Evolutionary conservation across 2,113 vertebrate genomes (phyloP).

Genomic region (Pao palembangensis): DNA sequence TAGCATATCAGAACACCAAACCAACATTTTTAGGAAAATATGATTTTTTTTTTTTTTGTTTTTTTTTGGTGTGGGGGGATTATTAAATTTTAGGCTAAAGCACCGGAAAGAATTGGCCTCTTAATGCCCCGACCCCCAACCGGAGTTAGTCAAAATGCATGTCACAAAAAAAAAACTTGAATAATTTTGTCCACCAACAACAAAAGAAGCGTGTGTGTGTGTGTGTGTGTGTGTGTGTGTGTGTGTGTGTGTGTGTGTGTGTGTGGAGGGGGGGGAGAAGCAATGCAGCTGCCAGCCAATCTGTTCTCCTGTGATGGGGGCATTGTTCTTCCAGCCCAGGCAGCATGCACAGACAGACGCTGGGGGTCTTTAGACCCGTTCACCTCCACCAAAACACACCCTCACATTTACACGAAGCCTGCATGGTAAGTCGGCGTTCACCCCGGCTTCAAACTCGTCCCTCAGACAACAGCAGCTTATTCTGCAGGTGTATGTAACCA

Average conservation of each 20-base stretch:
- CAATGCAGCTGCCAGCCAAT: slow-evolving; percentile 94
- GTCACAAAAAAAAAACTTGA: slow-evolving; percentile 81
- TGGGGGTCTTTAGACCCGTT: slow-evolving; percentile 67
- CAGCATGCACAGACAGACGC: slow-evolving; percentile 80
- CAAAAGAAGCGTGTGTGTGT: slow-evolving; percentile 53
- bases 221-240: slow-evolving; percentile 59
- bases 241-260: slow-evolving; percentile 25
- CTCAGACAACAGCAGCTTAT: too few species aligned
- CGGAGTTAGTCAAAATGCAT: slow-evolving; percentile 82
- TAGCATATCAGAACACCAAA: too few species aligned
- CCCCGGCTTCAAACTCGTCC: slow-evolving; percentile 24
- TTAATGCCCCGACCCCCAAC: slow-evolving; percentile 67
- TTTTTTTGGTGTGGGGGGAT: background rate
- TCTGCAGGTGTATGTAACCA: too few species aligned
- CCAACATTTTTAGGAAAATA: background rate
- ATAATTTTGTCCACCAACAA: slow-evolving; percentile 87
- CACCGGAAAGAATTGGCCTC: slow-evolving; percentile 31
- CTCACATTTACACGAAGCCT: slow-evolving; percentile 16
- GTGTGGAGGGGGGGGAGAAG: slow-evolving; percentile 44
- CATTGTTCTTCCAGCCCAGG: slow-evolving; percentile 82
- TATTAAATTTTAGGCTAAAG: slow-evolving; percentile 12
- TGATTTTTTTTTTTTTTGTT: slow-evolving; percentile 1
- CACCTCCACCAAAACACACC: slow-evolving; percentile 29
- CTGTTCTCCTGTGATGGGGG: slow-evolving; percentile 84
- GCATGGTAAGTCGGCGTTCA: slow-evolving; percentile 75